Base-by-base conservation (phyloP, 2,113 vertebrate species). In the Menidia beryllina region DNA sequence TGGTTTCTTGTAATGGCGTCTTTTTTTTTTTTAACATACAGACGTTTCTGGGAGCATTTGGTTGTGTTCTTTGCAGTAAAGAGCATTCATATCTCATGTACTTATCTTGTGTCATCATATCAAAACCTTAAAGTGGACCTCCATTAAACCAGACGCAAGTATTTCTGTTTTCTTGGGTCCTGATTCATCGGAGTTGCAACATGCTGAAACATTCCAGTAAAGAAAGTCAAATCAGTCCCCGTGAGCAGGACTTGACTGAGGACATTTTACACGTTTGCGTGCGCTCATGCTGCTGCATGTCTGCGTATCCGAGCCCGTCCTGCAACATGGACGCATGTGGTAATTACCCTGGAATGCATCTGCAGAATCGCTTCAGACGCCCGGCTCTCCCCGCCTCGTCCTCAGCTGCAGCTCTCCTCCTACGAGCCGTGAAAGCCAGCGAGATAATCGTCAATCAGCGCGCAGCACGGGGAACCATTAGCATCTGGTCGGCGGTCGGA, bases 271-370 rank as follows among this genome's bases (percentile, higher is more conserved):
- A 15, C 13, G 57, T 59, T 25, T 73, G 64, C 59, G 63, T 66
- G 70, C 45, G 52, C 65, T 56, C 23, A 19, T 24, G 63, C 51
- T 53, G 14, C 21, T 61, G 82, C 67, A 27, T 54, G 56, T 65
- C 43, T 75, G 49, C 71, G 63, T 73, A 20, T 75, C 54, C 43
- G 56, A 45, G 60, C 30, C 4, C 39, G 55, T 84, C 81, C 75
- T 34, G 66, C 61, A 70, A 84, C 72, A 81, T 30, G 2, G 48
- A 74, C 27, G 63, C 17, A 19, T 48, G 54, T 24, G 5, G 36
- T 63, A 62, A 86, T 83, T 72, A 85, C 36, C 47, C 72, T 75
- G 83, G 73, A 86, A 85, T 86, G 80, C 52, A 54, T 52, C 64
- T 45, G 52, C 30, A 65, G 67, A 39, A 72, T 55, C 25, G 26